A percentile compares a stretch with the other conserved stretches of the same genome.
Conservation (phyloP, 64 coral and sea anemone genomes). For the Stichodactyla mertensii region DNA sequence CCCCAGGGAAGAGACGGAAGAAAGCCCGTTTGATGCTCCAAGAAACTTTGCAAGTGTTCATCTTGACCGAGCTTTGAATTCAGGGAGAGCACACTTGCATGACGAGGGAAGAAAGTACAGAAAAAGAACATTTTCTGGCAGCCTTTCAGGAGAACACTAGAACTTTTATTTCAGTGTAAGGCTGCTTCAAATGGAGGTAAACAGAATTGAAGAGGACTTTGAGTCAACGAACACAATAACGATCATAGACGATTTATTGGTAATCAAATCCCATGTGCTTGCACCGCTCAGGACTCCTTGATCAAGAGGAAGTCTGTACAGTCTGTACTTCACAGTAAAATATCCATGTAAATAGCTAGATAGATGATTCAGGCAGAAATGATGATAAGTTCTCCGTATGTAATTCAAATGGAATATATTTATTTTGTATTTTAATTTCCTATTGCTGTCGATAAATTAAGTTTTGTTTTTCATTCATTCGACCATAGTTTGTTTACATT, state of each 20-base stretch:
- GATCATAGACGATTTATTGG: background rate
- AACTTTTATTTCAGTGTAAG: background rate
- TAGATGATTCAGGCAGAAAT: background rate
- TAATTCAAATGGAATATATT: background rate
- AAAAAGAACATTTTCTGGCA: slow-evolving; percentile 46
- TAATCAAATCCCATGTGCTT: slow-evolving; percentile 10
- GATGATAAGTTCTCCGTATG: background rate
- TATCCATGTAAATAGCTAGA: background rate
- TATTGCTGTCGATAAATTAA: background rate
- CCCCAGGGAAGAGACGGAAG: background rate
- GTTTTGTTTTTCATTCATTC: slow-evolving; percentile 5
- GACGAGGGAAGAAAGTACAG: slow-evolving; percentile 48
- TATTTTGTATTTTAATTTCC: background rate
- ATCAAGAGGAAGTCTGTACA: background rate
- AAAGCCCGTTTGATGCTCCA: background rate
- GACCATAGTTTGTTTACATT: background rate
- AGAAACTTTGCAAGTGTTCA: slow-evolving; percentile 46
- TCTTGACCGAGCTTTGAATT: slow-evolving; percentile 53
- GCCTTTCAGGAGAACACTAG: slow-evolving; percentile 7
- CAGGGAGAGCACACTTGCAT: slow-evolving; percentile 17
- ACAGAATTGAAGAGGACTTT: background rate
- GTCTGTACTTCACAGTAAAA: background rate
- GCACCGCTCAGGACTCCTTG: background rate
- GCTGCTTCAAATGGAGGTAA: background rate
- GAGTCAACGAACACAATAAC: background rate